Percentiles rank a stretch among this genome's conserved stretches.
phyloP scores from a whole-genome alignment of 2,888 invertebrate genomes.

The Drosophila fungiperda region DNA sequence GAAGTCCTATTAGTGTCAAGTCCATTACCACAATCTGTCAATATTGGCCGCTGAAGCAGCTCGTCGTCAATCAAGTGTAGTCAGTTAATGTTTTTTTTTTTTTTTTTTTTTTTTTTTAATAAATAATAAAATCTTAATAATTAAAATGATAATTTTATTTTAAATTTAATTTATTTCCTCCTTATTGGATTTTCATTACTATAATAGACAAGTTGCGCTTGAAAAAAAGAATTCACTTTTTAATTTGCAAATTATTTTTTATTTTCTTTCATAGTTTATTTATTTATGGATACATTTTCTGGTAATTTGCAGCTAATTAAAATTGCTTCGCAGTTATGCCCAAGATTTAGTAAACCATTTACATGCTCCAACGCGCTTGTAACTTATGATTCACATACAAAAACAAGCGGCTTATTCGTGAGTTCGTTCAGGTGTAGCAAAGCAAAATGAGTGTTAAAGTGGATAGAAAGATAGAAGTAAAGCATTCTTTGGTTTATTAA shows the following conservation, averaged over 20 bases:
- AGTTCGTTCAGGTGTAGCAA: constrained; percentile 11
- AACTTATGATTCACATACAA: constrained; percentile 51
- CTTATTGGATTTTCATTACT: not conserved
- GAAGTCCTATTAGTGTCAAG: constrained; percentile 84
- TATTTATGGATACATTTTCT: constrained; percentile 31
- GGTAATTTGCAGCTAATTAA: constrained; percentile 51
- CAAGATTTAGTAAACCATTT: constrained; percentile 63
- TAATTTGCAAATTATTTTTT: not conserved
- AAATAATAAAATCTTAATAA: not conserved
- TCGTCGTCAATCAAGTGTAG: not conserved
- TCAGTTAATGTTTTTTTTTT: not conserved
- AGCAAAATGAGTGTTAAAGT: not conserved
- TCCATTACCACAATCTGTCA: constrained; percentile 82
- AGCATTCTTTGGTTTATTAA: not conserved
- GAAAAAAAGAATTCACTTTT: not conserved
- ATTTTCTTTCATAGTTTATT: constrained; percentile 11
- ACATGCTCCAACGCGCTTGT: constrained; percentile 62
- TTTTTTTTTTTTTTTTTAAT: no score
- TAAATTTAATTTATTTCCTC: not conserved
- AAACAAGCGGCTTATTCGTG: not conserved
- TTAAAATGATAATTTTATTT: not conserved
- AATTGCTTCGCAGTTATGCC: constrained; percentile 33
- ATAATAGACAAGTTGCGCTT: not conserved
- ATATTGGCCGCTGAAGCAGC: constrained; percentile 4
- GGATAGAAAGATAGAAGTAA: not conserved